Base-by-base conservation (phyloP, 1,140 invertebrate genomes). In the Musca domestica region DNA sequence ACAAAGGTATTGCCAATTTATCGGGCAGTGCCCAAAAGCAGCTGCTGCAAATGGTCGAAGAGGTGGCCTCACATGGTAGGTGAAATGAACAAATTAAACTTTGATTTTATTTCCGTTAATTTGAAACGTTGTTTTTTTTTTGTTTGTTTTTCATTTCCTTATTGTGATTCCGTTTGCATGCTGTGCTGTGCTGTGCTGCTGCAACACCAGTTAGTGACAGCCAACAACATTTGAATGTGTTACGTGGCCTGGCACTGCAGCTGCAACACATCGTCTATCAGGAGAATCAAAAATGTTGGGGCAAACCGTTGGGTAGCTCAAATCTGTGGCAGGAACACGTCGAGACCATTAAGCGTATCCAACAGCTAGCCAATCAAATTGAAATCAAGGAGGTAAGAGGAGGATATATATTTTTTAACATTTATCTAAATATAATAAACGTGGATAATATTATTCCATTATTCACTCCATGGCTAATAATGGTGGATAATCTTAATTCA, bases 11-110 rank as follows among this genome's bases (percentile, higher is more conserved):
- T 74, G 89, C 90, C 58, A 81, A 75, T 46, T 84, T 99, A 22
- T 95, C 95, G 70, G 97, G 96, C 22, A 94, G 93, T 73, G 94
- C 95, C 27, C 95, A 98, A 81, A 94, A 95, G 79, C 89, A 95
- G 58, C 86, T 98, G 19, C 89, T 99, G 71, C 91, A 89, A 75
- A 95, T 98, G 88, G 84, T 99, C 64, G 95, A 98, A 83, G 92
- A 97, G 82, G 92, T 98, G 64, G 93, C 95, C 46, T 88, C 90
- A 74, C 92, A 96, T 87, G 93, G 93, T 95, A 82, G 81, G 69
- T 74, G 23, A 15, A 17, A 15, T 30, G 23, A 14, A 54, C 5
- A 65, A 65, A 63, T 6, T 2, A 54, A 54, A 5, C 51, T 25
- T 23, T 20, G 54, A 27, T 65, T 23, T 65, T 65, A 49, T 51